A percentile compares a stretch with the other conserved stretches of the same genome.
Evolutionary conservation across 2,888 invertebrate species (phyloP).

Genomic region (Lacanobia oleracea): DNA sequence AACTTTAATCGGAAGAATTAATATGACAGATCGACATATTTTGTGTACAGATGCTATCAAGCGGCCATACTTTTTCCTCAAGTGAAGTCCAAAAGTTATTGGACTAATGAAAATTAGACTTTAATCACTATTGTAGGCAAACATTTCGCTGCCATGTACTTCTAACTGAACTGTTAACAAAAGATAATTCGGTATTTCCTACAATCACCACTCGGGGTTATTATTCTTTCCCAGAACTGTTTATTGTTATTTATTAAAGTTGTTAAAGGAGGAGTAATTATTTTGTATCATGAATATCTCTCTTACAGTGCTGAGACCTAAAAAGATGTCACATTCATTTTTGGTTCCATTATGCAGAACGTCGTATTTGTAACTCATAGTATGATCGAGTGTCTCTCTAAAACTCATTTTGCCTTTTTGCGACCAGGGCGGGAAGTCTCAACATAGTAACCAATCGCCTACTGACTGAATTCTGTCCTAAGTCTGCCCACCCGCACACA

Average conservation of each 20-base stretch:
- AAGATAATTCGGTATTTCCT: background rate
- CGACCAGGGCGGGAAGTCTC: background rate
- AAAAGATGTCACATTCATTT: background rate
- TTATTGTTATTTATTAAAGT: constrained; percentile 3
- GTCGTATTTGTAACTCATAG: background rate
- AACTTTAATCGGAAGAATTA: too few species aligned
- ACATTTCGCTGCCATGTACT: background rate
- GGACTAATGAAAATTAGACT: background rate
- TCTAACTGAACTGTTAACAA: background rate
- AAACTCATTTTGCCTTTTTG: background rate
- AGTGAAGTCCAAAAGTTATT: too few species aligned
- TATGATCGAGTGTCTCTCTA: background rate
- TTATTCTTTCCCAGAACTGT: background rate
- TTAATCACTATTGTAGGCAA: background rate
- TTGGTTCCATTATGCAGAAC: background rate
- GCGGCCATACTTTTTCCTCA: background rate
- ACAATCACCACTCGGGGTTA: background rate
- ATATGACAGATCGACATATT: too few species aligned
- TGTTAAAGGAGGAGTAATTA: background rate
- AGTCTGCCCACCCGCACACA: too few species aligned
- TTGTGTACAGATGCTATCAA: too few species aligned
- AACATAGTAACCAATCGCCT: too few species aligned
- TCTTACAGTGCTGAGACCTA: background rate
- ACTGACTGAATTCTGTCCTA: too few species aligned
- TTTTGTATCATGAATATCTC: background rate